phyloP scores from a whole-genome alignment of 2,888 invertebrate species.

The Mechanitis messenoides region DNA sequence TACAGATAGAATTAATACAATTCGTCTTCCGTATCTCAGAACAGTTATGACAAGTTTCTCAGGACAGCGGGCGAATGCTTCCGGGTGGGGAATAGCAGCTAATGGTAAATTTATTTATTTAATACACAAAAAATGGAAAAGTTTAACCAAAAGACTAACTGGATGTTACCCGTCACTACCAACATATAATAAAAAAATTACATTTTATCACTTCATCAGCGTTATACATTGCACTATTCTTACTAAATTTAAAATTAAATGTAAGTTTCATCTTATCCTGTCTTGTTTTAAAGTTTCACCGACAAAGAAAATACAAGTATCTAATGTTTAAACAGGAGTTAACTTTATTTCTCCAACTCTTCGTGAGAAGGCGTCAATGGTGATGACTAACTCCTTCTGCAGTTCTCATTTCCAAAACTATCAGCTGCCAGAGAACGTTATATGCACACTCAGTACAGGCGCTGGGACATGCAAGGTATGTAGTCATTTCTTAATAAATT shows the following conservation, averaged over 20 bases:
- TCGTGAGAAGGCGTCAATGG: conserved; percentile 58
- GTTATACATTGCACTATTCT: too few relatives aligned
- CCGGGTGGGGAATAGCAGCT: conserved; percentile 69
- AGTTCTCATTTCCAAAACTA: conserved; percentile 43
- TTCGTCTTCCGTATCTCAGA: conserved; percentile 57
- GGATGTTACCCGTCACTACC: too few relatives aligned
- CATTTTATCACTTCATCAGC: too few relatives aligned
- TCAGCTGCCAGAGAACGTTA: conserved; percentile 46
- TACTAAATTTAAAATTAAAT: too few relatives aligned
- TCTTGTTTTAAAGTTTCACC: too few relatives aligned
- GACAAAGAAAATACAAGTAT: too few relatives aligned
- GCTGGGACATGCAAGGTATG: conserved; percentile 66
- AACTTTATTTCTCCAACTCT: conserved; percentile 66
- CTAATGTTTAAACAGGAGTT: conserved; percentile 43
- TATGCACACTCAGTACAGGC: conserved; percentile 47
- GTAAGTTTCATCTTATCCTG: too few relatives aligned
- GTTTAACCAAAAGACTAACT: too few relatives aligned
- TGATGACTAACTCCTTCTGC: conserved; percentile 58
- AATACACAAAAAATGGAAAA: too few relatives aligned
- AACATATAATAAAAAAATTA: too few relatives aligned
- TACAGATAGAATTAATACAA: conserved; percentile 54
- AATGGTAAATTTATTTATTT: conserved; percentile 40
- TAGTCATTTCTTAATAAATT: too few relatives aligned
- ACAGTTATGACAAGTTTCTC: conserved; percentile 56
- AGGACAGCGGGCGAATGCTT: conserved; percentile 48